A percentile compares a stretch with the other conserved stretches of the same genome.
Conservation (phyloP, 2,888 invertebrate genomes). For the Malthinus seriepunctatus region DNA sequence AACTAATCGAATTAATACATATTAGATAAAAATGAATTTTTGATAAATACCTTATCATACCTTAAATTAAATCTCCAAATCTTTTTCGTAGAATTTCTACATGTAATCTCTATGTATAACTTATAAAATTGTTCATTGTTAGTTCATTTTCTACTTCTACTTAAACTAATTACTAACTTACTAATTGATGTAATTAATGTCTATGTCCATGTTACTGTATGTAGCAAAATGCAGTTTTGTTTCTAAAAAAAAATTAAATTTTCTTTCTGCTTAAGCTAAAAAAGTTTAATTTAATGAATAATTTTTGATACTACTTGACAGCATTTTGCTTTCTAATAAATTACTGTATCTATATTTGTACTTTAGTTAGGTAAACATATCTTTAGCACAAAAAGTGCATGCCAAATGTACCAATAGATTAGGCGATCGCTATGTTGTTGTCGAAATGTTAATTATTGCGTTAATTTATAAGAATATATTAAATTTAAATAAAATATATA, state of each 20-base stretch:
- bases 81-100: too few species aligned
- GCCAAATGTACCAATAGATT: conserved; percentile 42
- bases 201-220: too few species aligned
- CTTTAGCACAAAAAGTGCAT: conserved; percentile 41
- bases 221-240: not conserved
- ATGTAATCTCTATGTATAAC: too few species aligned
- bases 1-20: too few species aligned
- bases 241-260: not conserved
- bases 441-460: conserved; percentile 35
- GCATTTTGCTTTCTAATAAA: conserved; percentile 17
- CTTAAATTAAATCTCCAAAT: too few species aligned
- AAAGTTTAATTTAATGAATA: not conserved
- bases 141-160: too few species aligned
- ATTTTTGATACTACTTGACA: conserved; percentile 1
- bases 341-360: conserved; percentile 22
- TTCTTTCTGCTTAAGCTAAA: not conserved
- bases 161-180: too few species aligned
- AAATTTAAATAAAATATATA: conserved; percentile 37
- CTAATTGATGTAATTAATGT: too few species aligned
- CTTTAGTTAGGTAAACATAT: conserved; percentile 40
- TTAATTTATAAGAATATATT: conserved; percentile 34
- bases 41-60: too few species aligned
- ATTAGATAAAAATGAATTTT: too few species aligned
- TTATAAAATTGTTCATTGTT: too few species aligned
- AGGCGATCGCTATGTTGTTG: conserved; percentile 38